Evolutionary conservation across 2,888 invertebrate genomes (phyloP), one percentile per base, ranked within the genome.

Genomic region (Epistrophella euchroma): DNA sequence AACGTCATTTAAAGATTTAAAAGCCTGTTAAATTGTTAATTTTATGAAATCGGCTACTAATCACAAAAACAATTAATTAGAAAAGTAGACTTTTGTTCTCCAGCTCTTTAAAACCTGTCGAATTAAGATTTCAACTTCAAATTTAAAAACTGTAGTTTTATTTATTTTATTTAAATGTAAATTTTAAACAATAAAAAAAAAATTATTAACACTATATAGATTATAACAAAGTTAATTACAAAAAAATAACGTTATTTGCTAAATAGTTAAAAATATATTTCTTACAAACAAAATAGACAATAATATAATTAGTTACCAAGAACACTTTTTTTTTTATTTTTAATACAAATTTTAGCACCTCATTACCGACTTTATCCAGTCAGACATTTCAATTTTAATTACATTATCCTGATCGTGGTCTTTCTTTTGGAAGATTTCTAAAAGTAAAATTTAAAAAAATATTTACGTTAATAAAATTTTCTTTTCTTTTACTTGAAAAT

Each of bases 361-460:
- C 87, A 92, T 89, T 60, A 92, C 92, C 87, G 92, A 91, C 77
- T 92, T 92, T 28, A 92, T 92, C 92, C 92, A 92, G 85, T 97
- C 97, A 68, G 96, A 94, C 91, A 98, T 93, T 91, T 94, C 96
- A 89, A 97, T 93, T 93, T 97, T 97, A 85, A 97, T 94, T 88
- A 94, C 95, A 89, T 97, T 97, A 91, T 96, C 96, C 91, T 96
- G 96, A 76, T 96, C 93, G 40, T 96, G 95, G 92, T 97, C 97
- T 91, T 96, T 96, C 82, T 95, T 94, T 91, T 97, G 96, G 91
- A 96, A 96, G 86, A 95, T 93, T 92, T 94, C 95, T 95, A 90
- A 62, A 93, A 93, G 87, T 62, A 82, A 40, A 52, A 37, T 62
- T 62, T 19, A 35, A 43, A 70, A 62, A 58, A 52, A 47, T 19